Conservation (phyloP, 2,888 invertebrate species). For the Arctia plantaginis region DNA sequence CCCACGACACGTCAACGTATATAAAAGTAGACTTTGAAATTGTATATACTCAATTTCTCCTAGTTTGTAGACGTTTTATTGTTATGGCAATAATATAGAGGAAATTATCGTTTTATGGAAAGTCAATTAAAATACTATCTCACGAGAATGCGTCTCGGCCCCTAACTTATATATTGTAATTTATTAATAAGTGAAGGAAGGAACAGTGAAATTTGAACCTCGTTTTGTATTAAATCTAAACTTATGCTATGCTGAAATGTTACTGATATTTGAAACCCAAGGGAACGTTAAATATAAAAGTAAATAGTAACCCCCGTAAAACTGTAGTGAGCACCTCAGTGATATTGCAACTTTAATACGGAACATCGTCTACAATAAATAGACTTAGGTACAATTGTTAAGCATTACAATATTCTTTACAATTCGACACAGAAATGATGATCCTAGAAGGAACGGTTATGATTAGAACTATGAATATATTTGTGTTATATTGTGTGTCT, state of each 20-base stretch:
- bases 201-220: conserved; percentile 22
- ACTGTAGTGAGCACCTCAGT: conserved; percentile 38
- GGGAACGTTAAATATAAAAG: conserved; percentile 4
- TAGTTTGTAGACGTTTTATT: conserved; percentile 42
- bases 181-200: conserved; percentile 15
- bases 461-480: conserved; percentile 34
- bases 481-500: conserved; percentile 43
- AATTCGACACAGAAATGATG: conserved; percentile 38
- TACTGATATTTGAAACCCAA: not conserved
- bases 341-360: conserved; percentile 40
- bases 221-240: conserved; percentile 15
- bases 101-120: conserved; percentile 43
- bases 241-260: not conserved
- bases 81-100: conserved; percentile 56
- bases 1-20: conserved; percentile 4
- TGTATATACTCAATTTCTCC: conserved; percentile 54
- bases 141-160: conserved; percentile 47
- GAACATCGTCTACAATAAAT: conserved; percentile 51
- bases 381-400: conserved; percentile 53
- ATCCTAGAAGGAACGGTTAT: conserved; percentile 35
- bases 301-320: conserved; percentile 25
- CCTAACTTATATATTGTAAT: conserved; percentile 40
- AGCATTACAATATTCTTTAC: conserved; percentile 55
- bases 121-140: conserved; percentile 59
- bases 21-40: conserved; percentile 40